Percentiles rank a stretch among this genome's conserved stretches.
phyloP scores from a whole-genome alignment of 2,888 invertebrate genomes.

The Nomada ferruginata region DNA sequence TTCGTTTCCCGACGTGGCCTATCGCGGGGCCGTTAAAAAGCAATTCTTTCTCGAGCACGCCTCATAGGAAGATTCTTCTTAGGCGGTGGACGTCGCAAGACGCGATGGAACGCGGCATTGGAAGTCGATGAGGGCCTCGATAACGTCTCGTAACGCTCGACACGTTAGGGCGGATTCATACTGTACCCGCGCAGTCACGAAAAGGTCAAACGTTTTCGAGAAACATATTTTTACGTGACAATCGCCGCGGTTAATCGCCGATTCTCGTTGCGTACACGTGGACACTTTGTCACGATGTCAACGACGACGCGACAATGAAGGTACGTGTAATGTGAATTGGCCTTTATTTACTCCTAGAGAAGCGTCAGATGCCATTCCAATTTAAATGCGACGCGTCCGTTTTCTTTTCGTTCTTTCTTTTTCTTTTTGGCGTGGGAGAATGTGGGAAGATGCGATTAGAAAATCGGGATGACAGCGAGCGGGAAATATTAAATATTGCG shows the following conservation, averaged over 20 bases:
- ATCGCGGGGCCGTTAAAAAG: not conserved
- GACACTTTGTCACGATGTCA: conserved; percentile 34
- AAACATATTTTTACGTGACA: conserved; percentile 52
- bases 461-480: not conserved
- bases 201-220: conserved; percentile 44
- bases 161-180: conserved; percentile 41
- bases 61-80: conserved; percentile 46
- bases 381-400: conserved; percentile 23
- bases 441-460: not conserved
- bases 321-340: conserved; percentile 37
- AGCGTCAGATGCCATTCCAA: conserved; percentile 42
- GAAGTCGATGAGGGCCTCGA: conserved; percentile 56
- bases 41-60: conserved; percentile 23
- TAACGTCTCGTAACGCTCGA: conserved; percentile 39
- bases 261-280: conserved; percentile 38
- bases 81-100: conserved; percentile 37
- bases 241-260: conserved; percentile 33
- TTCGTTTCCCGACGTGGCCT: not conserved
- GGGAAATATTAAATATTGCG: too few relatives aligned
- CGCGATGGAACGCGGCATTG: conserved; percentile 56
- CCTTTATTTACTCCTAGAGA: conserved; percentile 40
- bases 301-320: conserved; percentile 6
- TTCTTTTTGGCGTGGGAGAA: not conserved
- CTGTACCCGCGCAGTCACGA: conserved; percentile 10
- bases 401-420: not conserved